Base-by-base conservation (phyloP, 1,140 invertebrate genomes). In the Oscheius sp. region DNA sequence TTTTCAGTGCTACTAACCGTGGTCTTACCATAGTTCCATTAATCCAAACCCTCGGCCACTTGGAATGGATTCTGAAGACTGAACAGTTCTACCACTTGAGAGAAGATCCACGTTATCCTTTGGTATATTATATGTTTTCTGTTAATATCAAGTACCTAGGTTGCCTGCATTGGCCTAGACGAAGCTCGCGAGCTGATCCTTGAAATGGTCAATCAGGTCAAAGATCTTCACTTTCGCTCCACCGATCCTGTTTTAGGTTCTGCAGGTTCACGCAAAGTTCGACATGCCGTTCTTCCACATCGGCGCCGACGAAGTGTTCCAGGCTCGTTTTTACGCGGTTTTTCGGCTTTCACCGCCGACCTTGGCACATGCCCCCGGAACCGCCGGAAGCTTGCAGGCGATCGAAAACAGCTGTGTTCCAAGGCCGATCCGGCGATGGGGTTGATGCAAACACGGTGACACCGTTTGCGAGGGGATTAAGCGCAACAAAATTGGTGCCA, bases 161-260 rank as follows among this genome's bases (percentile, higher is more conserved):
- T 63, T 58, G 84, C 87, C 62, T 87, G 88, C 70, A 87, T 88
- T 63, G 82, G 85, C 2, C 81, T 85, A 28, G 85, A 86, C 61
- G 85, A 86, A 65, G 85, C 88, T 2, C 80, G 88, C 64, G 79
- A 81, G 18, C 73, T 89, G n/a, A 79, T 90, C 2, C 80, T 83
- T 42, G 84, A 86, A 70, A 88, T 90, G 85, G 83, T 89, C 42
- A 86, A 86, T 55, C 61, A 63, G 1, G 61, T 63, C 15, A 23
- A 23, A 15, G 13, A 34, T 26, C 61, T n/a, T 26, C 23, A 18
- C 61, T 59, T 32, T 18, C 7, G 15, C 35, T 63, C 10, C 35
- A 29, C 15, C 61, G 20, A 15, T 32, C 36, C 7, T 7, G 29
- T 26, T 63, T 63, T 86, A 90, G 85, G 90, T 63, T 13, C 15